These are phyloP conservation scores for Indicator indicator DNA, from an alignment of 2,113 vertebrate genomes.

Conservation along the genomic window DNA sequence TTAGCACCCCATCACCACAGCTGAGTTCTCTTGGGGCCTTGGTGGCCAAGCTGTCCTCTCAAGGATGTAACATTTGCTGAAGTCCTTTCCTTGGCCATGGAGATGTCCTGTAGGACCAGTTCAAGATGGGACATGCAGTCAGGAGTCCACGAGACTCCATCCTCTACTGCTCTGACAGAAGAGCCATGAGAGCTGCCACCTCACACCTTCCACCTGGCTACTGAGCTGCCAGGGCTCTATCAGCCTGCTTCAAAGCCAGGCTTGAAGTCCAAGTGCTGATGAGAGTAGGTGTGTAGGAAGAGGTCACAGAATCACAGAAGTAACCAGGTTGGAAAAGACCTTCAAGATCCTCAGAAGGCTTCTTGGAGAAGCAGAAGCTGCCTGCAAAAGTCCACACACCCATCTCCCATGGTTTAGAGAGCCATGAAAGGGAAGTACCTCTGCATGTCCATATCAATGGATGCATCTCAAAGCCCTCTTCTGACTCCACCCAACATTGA, in stretches of 20 bases:
- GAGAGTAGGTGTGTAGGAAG: neutral
- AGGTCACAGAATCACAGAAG: neutral
- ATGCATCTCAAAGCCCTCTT: neutral
- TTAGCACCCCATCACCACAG: neutral
- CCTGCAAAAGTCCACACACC: neutral
- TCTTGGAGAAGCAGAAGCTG: neutral
- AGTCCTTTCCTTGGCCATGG: neutral
- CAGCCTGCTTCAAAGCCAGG: neutral
- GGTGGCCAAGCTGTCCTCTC: neutral
- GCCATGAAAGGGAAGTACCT: neutral
- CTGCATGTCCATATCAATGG: rapidly evolving
- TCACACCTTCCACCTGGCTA: neutral
- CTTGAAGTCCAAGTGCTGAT: neutral
- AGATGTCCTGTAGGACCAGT: neutral
- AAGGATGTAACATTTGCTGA: neutral
- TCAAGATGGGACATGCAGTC: neutral
- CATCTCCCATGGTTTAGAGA: neutral
- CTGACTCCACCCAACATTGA: neutral
- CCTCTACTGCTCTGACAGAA: neutral
- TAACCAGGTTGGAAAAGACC: too few relatives aligned
- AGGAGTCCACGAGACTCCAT: neutral
- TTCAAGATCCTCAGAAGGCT: neutral
- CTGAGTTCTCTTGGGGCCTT: neutral
- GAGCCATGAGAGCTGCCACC: neutral
- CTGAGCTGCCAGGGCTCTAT: neutral